phyloP scores from a whole-genome alignment of 2,113 vertebrate genomes.

The Oncorhynchus gorbuscha region DNA sequence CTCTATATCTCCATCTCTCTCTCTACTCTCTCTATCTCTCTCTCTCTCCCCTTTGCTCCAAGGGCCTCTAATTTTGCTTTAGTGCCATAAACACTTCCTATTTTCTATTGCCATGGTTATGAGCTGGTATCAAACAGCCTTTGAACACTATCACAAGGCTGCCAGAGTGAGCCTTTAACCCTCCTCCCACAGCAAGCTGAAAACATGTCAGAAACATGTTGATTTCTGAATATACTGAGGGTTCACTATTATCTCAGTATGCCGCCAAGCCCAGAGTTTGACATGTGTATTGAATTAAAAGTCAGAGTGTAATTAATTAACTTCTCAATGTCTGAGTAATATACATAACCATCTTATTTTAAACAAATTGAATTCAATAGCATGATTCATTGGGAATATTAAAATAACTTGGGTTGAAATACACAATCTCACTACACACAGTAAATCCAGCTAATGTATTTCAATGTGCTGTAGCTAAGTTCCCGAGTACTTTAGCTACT shows the following conservation, averaged over 20 bases:
- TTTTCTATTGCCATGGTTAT: slow-evolving; percentile 27
- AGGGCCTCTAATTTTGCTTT: slow-evolving; percentile 9
- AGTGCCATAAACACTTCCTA: background rate
- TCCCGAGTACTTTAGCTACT: background rate
- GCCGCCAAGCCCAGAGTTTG: slow-evolving; percentile 58
- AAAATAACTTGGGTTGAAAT: slow-evolving; percentile 62
- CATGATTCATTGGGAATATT: slow-evolving; percentile 57
- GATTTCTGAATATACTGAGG: slow-evolving; percentile 12
- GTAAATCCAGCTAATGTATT: slow-evolving; percentile 55
- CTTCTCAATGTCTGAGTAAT: slow-evolving; percentile 52
- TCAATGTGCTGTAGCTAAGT: slow-evolving; percentile 1
- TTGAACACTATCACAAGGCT: slow-evolving; percentile 43
- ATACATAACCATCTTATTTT: slow-evolving; percentile 44
- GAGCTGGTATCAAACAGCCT: slow-evolving; percentile 35
- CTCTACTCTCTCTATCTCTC: no score
- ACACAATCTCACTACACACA: slow-evolving; percentile 48
- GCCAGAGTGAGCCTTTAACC: slow-evolving; percentile 33
- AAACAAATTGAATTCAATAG: slow-evolving; percentile 54
- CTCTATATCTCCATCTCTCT: no score
- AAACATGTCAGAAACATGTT: slow-evolving; percentile 29
- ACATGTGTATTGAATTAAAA: slow-evolving; percentile 67
- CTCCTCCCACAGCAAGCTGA: slow-evolving; percentile 35
- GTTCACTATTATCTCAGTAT: slow-evolving; percentile 51
- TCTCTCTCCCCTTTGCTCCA: background rate
- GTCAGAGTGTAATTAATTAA: slow-evolving; percentile 64